These are phyloP conservation scores for Schizopygopsis pylzovi DNA, from an alignment of 2,797 vertebrate species.

Conservation along the genomic window DNA sequence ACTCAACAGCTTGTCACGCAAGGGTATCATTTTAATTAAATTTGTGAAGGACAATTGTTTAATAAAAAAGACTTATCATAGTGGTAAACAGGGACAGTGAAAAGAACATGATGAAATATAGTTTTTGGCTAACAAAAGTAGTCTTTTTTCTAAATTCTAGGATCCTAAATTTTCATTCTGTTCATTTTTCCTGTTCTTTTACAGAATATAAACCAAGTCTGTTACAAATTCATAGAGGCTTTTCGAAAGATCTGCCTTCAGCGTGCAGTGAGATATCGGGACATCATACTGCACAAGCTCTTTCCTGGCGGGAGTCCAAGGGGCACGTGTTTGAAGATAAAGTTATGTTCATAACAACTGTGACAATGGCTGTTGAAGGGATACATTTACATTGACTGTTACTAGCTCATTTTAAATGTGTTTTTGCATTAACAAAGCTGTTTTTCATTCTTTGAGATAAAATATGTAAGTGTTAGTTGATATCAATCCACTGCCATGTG, in stretches of 20 bases:
- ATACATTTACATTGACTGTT: slow-evolving; percentile 18
- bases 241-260: background rate
- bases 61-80: background rate
- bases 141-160: background rate
- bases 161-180: background rate
- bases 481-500: background rate
- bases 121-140: background rate
- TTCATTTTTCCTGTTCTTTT: background rate
- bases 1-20: slow-evolving; percentile 17
- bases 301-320: slow-evolving; percentile 42
- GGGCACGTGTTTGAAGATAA: slow-evolving; percentile 32
- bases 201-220: slow-evolving; percentile 40
- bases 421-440: background rate
- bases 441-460: background rate
- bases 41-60: background rate
- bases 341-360: slow-evolving; percentile 40
- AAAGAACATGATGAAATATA: background rate
- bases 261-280: background rate
- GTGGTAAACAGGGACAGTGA: background rate
- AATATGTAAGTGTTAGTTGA: background rate
- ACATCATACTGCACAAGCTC: slow-evolving; percentile 14
- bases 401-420: background rate
- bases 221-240: background rate
- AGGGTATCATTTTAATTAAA: background rate
- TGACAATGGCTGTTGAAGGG: background rate